phyloP scores from a whole-genome alignment of 2,888 invertebrate genomes.

The Mycalesis mineus region DNA sequence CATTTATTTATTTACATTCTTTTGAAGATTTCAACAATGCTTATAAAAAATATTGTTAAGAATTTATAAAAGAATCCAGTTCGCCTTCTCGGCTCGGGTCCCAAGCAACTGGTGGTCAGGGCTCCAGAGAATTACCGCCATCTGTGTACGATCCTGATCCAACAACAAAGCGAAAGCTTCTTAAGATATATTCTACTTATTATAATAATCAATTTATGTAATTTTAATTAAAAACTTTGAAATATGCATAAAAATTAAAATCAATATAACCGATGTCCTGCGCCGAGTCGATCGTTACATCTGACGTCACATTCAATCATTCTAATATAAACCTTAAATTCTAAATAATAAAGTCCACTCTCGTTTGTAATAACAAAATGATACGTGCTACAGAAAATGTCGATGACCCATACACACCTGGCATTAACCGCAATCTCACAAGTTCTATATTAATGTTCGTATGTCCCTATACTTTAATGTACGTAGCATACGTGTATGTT shows the following conservation, averaged over 20 bases:
- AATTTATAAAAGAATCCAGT: too few species aligned
- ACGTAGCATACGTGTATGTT: constrained; percentile 11
- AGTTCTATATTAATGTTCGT: constrained; percentile 30
- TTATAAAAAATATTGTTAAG: too few species aligned
- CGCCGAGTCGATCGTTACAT: constrained; percentile 6
- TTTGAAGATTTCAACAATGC: too few species aligned
- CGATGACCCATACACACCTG: constrained; percentile 43
- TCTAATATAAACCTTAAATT: constrained; percentile 5
- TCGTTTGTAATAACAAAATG: constrained; percentile 7
- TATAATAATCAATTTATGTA: neutral
- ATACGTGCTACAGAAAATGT: constrained; percentile 38
- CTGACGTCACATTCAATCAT: neutral
- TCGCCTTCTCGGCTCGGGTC: too few species aligned
- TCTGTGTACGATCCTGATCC: too few species aligned
- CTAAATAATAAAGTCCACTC: constrained; percentile 13
- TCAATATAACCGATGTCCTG: constrained; percentile 28
- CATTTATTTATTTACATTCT: too few species aligned
- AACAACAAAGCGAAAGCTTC: too few species aligned
- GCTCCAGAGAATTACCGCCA: too few species aligned
- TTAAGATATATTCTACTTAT: neutral
- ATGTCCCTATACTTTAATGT: constrained; percentile 15
- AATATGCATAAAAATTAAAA: constrained; percentile 25
- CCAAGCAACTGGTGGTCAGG: too few species aligned
- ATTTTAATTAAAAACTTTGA: constrained; percentile 9
- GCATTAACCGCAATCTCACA: constrained; percentile 40